Percentiles rank a stretch among this genome's conserved stretches.
These are phyloP conservation scores for Acanthurus lineatus DNA, from an alignment of 2,797 vertebrate genomes.

Conservation along the genomic window DNA sequence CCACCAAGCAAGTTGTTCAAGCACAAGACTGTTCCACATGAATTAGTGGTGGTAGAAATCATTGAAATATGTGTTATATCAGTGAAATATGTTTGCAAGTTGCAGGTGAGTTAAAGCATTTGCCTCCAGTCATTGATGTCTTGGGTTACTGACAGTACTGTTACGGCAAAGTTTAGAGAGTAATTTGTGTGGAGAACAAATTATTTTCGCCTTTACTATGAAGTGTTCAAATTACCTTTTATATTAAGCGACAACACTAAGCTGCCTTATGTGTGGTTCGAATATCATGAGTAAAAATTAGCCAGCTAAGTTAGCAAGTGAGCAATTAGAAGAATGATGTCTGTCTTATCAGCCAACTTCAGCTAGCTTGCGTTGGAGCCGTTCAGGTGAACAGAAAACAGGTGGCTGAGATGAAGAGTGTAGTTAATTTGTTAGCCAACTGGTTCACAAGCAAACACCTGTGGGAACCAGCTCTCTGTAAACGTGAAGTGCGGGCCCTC, in stretches of 20 bases:
- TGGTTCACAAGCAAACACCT: slow-evolving; percentile 56
- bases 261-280: neutral
- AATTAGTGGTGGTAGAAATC: neutral
- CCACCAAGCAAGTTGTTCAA: neutral
- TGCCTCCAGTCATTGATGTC: slow-evolving; percentile 1
- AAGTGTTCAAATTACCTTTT: neutral
- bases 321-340: slow-evolving; percentile 13
- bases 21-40: neutral
- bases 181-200: neutral
- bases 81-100: neutral
- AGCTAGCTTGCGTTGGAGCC: slow-evolving; percentile 41
- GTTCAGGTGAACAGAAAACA: slow-evolving; percentile 19
- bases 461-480: slow-evolving; percentile 30
- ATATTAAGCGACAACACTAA: neutral
- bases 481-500: slow-evolving; percentile 56
- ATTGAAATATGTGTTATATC: neutral
- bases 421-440: neutral
- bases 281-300: slow-evolving; percentile 21
- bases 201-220: neutral
- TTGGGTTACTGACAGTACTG: too few relatives aligned
- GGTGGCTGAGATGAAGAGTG: neutral
- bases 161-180: too few relatives aligned
- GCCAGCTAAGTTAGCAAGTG: slow-evolving; percentile 49
- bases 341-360: slow-evolving; percentile 26
- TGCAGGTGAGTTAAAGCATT: neutral